Conservation (phyloP, 2,797 vertebrate genomes). For the Bryconaethiops microstoma region DNA sequence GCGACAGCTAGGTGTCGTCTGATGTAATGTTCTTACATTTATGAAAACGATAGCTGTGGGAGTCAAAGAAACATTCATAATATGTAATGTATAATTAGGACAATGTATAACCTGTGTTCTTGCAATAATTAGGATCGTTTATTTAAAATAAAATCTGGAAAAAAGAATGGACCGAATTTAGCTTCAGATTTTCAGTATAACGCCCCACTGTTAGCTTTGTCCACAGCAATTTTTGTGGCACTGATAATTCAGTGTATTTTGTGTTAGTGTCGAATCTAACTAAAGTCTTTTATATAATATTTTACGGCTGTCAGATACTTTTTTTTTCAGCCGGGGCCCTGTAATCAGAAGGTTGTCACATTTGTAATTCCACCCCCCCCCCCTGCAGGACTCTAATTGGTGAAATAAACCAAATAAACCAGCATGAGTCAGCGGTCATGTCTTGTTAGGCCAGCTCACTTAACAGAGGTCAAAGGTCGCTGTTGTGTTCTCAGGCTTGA, state of each 20-base stretch:
- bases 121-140: neutral
- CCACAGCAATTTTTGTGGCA: neutral
- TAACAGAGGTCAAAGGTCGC: constrained; percentile 80
- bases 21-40: too few relatives aligned
- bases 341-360: constrained; percentile 33
- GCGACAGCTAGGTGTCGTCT: too few relatives aligned
- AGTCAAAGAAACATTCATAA: neutral
- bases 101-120: neutral
- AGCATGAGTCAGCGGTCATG: constrained; percentile 57
- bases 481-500: constrained; percentile 87
- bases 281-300: neutral
- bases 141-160: neutral
- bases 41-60: neutral
- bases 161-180: neutral
- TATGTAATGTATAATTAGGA: neutral
- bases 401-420: constrained; percentile 62
- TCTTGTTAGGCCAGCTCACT: constrained; percentile 72
- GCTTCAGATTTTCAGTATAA: too few relatives aligned
- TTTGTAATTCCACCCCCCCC: constrained; percentile 1
- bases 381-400: constrained; percentile 48
- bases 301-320: neutral
- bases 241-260: neutral
- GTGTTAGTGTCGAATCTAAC: neutral
- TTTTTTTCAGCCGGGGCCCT: constrained; percentile 15
- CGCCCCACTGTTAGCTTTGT: too few relatives aligned